Evolutionary conservation across 1,140 invertebrate genomes (phyloP).

Genomic region (Nasonia vitripennis): DNA sequence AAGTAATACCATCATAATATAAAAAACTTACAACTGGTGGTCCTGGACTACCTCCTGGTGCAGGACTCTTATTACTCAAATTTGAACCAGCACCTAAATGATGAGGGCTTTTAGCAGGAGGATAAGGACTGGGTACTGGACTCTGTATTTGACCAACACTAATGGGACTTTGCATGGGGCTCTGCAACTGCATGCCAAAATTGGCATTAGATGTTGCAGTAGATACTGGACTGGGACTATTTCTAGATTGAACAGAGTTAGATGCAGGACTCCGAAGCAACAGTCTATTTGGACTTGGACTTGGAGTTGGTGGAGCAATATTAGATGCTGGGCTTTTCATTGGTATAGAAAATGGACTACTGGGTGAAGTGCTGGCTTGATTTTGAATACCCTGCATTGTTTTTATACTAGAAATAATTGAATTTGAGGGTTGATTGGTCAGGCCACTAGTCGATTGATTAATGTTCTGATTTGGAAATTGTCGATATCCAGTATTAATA

Average conservation of each 20-base stretch:
- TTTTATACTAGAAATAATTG: conserved; percentile 68
- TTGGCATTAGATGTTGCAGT: conserved; percentile 65
- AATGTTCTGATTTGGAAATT: conserved; percentile 61
- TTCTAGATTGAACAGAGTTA: conserved; percentile 72
- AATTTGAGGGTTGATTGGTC: conserved; percentile 62
- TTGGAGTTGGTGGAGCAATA: conserved; percentile 73
- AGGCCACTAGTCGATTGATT: conserved; percentile 50
- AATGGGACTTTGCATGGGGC: conserved; percentile 74
- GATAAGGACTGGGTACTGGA: conserved; percentile 72
- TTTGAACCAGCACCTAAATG: conserved; percentile 63
- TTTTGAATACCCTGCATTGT: conserved; percentile 71
- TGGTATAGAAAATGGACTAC: conserved; percentile 73
- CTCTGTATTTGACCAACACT: conserved; percentile 73
- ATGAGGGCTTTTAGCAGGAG: conserved; percentile 73
- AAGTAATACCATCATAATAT: conserved; percentile 28
- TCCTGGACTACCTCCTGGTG: conserved; percentile 71
- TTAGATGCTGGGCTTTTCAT: conserved; percentile 73
- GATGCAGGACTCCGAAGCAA: conserved; percentile 71
- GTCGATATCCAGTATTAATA: conserved; percentile 58
- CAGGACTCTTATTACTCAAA: conserved; percentile 71
- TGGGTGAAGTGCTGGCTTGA: conserved; percentile 69
- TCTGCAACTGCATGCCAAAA: conserved; percentile 72
- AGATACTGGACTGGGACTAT: conserved; percentile 72
- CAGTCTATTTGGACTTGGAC: conserved; percentile 72
- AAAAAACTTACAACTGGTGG: conserved; percentile 68